Conservation (phyloP, 1,140 invertebrate species). For the Meloidogyne exigua region DNA sequence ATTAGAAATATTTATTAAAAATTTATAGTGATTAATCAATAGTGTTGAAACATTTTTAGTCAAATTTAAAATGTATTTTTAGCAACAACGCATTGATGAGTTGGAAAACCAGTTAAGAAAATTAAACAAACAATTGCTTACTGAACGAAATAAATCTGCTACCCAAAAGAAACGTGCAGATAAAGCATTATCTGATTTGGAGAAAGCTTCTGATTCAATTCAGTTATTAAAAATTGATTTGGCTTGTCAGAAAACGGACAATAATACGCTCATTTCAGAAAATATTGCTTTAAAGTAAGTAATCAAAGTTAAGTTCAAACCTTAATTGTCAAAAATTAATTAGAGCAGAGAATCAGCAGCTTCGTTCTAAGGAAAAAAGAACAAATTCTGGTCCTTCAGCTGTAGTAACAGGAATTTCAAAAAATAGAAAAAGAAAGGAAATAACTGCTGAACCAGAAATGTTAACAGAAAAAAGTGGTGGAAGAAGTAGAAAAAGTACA, state of each 20-base stretch:
- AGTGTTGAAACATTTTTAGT: too few relatives aligned
- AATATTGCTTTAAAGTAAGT: slow-evolving; percentile 43
- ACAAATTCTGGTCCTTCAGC: neutral
- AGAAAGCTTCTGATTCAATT: slow-evolving; percentile 30
- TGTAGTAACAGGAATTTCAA: neutral
- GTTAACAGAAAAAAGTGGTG: neutral
- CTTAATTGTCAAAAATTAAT: slow-evolving; percentile 21
- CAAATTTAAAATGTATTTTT: neutral
- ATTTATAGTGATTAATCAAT: too few relatives aligned
- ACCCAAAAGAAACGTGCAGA: slow-evolving; percentile 35
- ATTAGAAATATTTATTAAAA: too few relatives aligned
- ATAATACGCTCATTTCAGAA: slow-evolving; percentile 41
- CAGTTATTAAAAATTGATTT: slow-evolving; percentile 39
- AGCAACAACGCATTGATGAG: slow-evolving; percentile 12
- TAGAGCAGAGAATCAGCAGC: slow-evolving; percentile 35
- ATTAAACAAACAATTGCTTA: slow-evolving; percentile 26
- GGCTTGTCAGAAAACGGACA: slow-evolving; percentile 39
- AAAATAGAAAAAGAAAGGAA: slow-evolving; percentile 11
- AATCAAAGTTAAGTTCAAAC: neutral
- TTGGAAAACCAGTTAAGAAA: slow-evolving; percentile 23
- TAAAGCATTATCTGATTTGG: slow-evolving; percentile 35
- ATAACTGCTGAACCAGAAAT: neutral
- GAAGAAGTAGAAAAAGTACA: neutral
- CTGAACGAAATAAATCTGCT: slow-evolving; percentile 29
- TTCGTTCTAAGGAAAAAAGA: slow-evolving; percentile 20